phyloP scores from a whole-genome alignment of 2,113 vertebrate species.

The Delphinus delphis region DNA sequence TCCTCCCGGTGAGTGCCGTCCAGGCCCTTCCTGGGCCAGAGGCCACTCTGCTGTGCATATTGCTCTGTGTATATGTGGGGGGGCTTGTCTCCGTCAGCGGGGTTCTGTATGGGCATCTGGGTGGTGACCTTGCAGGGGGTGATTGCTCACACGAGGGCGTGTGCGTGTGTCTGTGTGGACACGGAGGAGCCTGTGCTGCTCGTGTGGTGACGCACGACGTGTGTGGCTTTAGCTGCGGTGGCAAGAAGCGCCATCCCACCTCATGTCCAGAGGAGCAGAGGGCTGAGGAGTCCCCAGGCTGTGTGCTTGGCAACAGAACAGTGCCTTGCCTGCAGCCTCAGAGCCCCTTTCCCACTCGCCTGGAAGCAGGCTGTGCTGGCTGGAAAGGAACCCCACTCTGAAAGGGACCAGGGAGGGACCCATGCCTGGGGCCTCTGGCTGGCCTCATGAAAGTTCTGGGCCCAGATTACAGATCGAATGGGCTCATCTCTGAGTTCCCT shows the following conservation, averaged over 20 bases:
- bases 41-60: background rate
- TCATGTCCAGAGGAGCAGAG: background rate
- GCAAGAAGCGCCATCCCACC: background rate
- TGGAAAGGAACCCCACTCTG: background rate
- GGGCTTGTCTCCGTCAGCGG: constrained; percentile 1
- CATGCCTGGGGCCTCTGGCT: background rate
- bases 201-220: background rate
- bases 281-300: background rate
- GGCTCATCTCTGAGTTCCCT: background rate
- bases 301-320: background rate
- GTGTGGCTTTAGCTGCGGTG: background rate
- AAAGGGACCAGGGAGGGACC: background rate
- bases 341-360: background rate
- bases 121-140: background rate
- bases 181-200: background rate
- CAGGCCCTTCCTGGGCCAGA: background rate
- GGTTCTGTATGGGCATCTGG: constrained; percentile 19
- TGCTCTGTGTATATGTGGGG: background rate
- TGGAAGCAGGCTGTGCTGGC: background rate
- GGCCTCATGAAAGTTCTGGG: background rate
- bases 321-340: background rate
- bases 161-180: background rate
- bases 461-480: background rate
- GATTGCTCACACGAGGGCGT: background rate
- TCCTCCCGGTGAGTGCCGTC: constrained; percentile 89